A percentile compares a stretch with the other conserved stretches of the same genome.
These are phyloP conservation scores for Plutomurus gul DNA, from an alignment of 1,140 invertebrate genomes.

Conservation along the genomic window DNA sequence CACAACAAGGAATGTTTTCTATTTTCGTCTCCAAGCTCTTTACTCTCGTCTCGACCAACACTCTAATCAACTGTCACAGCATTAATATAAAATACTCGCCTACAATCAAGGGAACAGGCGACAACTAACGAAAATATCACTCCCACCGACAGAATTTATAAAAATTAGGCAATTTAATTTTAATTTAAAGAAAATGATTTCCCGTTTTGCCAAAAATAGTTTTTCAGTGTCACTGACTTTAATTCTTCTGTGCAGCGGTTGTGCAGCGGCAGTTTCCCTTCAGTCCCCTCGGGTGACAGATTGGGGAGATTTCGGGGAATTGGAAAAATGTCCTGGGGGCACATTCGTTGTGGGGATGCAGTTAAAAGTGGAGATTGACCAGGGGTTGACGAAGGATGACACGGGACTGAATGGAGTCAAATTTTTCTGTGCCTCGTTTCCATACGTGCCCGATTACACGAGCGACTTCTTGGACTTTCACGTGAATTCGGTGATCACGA, in stretches of 20 bases:
- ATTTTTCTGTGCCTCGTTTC: constrained; percentile 40
- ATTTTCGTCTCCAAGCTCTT: too few relatives aligned
- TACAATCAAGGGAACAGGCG: too few relatives aligned
- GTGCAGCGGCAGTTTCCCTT: not conserved
- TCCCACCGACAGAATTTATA: too few relatives aligned
- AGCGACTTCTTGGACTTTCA: not conserved
- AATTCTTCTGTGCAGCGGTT: not conserved
- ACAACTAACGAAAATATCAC: too few relatives aligned
- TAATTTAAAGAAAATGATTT: too few relatives aligned
- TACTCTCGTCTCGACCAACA: too few relatives aligned
- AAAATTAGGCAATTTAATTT: too few relatives aligned
- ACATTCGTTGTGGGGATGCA: constrained; percentile 32
- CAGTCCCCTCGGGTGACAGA: constrained; percentile 33
- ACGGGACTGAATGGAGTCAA: constrained; percentile 42
- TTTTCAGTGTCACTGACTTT: not conserved
- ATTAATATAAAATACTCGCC: too few relatives aligned
- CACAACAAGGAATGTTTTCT: too few relatives aligned
- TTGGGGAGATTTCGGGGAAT: constrained; percentile 40
- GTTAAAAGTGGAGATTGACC: constrained; percentile 40
- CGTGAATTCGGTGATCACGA: not conserved
- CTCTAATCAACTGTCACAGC: too few relatives aligned
- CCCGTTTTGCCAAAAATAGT: too few relatives aligned
- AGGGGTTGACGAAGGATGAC: constrained; percentile 24
- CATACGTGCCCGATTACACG: too few relatives aligned
- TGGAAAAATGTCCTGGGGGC: constrained; percentile 33